phyloP scores from a whole-genome alignment of 2,888 invertebrate species.

The Cantharis rufa region DNA sequence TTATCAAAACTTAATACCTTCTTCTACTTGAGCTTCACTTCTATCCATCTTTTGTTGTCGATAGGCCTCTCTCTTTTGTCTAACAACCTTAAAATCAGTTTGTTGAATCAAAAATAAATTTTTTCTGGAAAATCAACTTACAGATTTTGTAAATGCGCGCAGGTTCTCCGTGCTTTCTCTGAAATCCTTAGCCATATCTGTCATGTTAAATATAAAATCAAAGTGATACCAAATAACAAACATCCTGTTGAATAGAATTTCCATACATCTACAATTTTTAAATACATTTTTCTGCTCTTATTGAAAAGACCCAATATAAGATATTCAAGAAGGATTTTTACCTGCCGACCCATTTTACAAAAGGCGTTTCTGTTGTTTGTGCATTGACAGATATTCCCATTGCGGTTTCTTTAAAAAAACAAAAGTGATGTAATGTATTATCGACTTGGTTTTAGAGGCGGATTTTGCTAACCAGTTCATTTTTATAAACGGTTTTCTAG shows the following conservation, averaged over 20 bases:
- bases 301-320: too few relatives aligned
- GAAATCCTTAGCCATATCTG: neutral
- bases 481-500: too few relatives aligned
- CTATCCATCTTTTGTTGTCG: neutral
- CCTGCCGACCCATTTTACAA: slow-evolving; percentile 46
- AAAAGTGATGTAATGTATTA: too few relatives aligned
- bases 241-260: slow-evolving; percentile 4
- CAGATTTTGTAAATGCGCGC: neutral
- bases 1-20: slow-evolving; percentile 35
- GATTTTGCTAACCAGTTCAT: too few relatives aligned
- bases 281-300: neutral
- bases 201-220: slow-evolving; percentile 8
- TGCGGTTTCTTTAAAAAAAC: slow-evolving; percentile 64
- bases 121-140: neutral
- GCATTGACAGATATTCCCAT: slow-evolving; percentile 71
- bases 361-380: slow-evolving; percentile 62
- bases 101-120: neutral
- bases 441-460: too few relatives aligned
- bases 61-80: neutral
- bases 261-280: slow-evolving; percentile 6
- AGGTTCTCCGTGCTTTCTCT: neutral
- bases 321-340: slow-evolving; percentile 14
- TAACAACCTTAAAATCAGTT: neutral
- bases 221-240: slow-evolving; percentile 3
- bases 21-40: slow-evolving; percentile 55